Evolutionary conservation across 2,797 vertebrate genomes (phyloP), one percentile per base, ranked within the genome.

Genomic region (Acanthopagrus latus): DNA sequence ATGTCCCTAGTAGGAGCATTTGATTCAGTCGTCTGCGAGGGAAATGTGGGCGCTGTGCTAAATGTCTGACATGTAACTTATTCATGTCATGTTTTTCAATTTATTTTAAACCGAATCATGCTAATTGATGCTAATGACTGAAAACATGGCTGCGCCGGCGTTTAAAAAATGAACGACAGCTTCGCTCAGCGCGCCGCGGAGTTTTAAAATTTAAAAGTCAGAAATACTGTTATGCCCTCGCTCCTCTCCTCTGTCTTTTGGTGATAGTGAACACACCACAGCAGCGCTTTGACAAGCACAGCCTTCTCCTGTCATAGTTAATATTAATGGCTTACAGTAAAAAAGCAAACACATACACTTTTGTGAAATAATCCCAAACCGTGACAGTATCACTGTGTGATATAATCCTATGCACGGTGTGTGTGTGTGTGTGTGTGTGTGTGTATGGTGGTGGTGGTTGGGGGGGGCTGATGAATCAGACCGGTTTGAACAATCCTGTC

Each of bases 401-500:
- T 82, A 83, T 64, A 79, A 81, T 84, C 74, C 71, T 58, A 72
- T 68, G 54, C 63, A 68, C 74, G 38, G 57, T 73, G 43, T 60
- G 58, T 48, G 29, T 70, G 47, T 68, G 52, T 72, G 33, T 59
- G 51, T 63, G 64, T 68, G 43, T 74, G 58, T 54, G 33, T 63
- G 60, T 38, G 17, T 23, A n/a, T 21, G 27, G 20, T 1, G 1
- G 51, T 38, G n/a, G 48, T n/a, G 38, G 79, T 54, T 44, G 27
- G 41, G 20, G 33, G 54, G 69, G 78, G 56, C 48, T 83, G 79
- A 86, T 65, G 76, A 78, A 84, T 80, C 80, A 71, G 56, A 79
- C 78, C 0, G 64, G 81, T 86, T 87, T 84, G 71, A 78, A 84
- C 81, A 91, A 85, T 89, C 90, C 86, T 92, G 92, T 93, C 93